Evolutionary conservation across 2,888 invertebrate genomes (phyloP), one percentile per base, ranked within the genome.

Genomic region (Drosophila fungiperda): DNA sequence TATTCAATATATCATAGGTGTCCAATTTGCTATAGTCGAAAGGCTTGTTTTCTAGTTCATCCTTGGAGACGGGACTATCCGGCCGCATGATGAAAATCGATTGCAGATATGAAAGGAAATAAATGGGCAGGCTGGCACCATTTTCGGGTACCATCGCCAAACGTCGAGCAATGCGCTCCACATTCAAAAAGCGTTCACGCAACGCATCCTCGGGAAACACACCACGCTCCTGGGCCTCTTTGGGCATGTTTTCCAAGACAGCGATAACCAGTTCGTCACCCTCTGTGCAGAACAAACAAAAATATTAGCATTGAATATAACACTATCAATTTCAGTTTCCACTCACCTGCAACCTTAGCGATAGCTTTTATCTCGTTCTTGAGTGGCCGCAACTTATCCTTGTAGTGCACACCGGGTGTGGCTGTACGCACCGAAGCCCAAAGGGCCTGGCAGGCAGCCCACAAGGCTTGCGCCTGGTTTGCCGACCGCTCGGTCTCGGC

Each of bases 381-480:
- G 36, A 96, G 92, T 1, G 96, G 95, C 91, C 95, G 93, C 92
- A 95, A 92, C 88, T 95, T 94, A 87, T 95, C 93, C 80, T 93
- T 94, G 93, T 94, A 94, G 55, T 94, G 93, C 40, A 94, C 92
- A 53, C 95, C 95, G 0, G 94, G 94, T 62, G 95, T 94, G 12
- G 95, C 95, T 23, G 94, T 94, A 69, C 96, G 94, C 8, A 98
- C 95, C 29, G 97, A 96, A 3, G 96, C 95, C 90, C 96, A 95
- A 42, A 99, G 94, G 3, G 98, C 96, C 90, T 98, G 98, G 87
- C 98, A 98, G 1, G 99, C 98, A 78, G 98, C 96, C 99, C 99
- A 99, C 80, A 99, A 94, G 35, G 97, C 95, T 93, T 98, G 98
- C 0, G 98, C 96, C 78, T 96, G 95, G 45, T 96, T 95, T 0